Evolutionary conservation across 1,140 invertebrate genomes (phyloP).

Genomic region (Nasonia longicornis): DNA sequence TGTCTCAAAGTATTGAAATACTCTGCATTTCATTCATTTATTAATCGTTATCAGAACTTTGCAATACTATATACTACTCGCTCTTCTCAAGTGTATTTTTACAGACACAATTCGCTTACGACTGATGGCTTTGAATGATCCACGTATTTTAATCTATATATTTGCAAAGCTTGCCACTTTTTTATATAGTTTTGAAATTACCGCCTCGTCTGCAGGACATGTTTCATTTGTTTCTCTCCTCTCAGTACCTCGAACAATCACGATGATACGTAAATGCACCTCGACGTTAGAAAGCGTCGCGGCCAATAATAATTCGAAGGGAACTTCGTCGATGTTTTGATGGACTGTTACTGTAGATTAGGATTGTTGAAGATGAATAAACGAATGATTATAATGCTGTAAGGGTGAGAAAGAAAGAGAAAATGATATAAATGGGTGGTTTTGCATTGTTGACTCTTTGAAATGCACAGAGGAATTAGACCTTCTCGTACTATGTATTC

Average conservation of each 20-base stretch:
- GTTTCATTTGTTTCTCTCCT: conserved; percentile 15
- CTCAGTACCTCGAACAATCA: conserved; percentile 37
- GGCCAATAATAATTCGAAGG: conserved; percentile 34
- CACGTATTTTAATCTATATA: background rate
- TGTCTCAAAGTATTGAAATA: background rate
- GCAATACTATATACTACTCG: background rate
- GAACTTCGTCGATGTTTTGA: conserved; percentile 52
- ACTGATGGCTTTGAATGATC: conserved; percentile 5
- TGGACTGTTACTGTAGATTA: conserved; percentile 64
- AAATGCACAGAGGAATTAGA: background rate
- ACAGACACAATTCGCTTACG: conserved; percentile 5
- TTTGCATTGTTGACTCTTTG: conserved; percentile 20
- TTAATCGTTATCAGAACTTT: background rate
- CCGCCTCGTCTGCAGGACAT: background rate
- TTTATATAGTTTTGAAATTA: conserved; percentile 30
- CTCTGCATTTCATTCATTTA: background rate
- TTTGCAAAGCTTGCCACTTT: conserved; percentile 34
- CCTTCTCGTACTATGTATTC: conserved; percentile 12
- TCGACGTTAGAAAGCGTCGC: conserved; percentile 12
- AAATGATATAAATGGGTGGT: conserved; percentile 6
- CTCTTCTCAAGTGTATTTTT: conserved; percentile 1
- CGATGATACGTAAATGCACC: conserved; percentile 41
- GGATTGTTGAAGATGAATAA: conserved; percentile 59
- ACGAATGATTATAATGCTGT: conserved; percentile 28
- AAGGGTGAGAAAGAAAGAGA: background rate